Percentiles rank a stretch among this genome's conserved stretches.
Conservation (phyloP, 2,113 vertebrate species). For the Neolamprologus caudopunctatus region DNA sequence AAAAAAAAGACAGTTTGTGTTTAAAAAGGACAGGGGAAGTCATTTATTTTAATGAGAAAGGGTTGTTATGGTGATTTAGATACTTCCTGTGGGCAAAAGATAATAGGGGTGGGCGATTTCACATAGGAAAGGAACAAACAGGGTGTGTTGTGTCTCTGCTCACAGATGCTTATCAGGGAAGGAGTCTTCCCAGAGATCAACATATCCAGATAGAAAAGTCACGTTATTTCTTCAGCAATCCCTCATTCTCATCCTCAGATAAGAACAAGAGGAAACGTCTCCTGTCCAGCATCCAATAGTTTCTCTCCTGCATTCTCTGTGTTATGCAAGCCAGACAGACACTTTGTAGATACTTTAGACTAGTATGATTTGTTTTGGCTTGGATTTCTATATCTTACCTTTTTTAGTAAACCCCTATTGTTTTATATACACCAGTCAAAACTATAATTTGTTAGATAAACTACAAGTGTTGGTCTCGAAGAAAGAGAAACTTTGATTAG, state of each 20-base stretch:
- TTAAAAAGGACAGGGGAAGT: background rate
- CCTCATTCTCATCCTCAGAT: constrained; percentile 46
- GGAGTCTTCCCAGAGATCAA: constrained; percentile 37
- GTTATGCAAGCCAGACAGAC: background rate
- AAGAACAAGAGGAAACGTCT: constrained; percentile 35
- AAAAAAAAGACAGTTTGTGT: background rate
- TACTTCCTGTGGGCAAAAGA: background rate
- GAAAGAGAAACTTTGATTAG: background rate
- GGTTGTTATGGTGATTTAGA: background rate
- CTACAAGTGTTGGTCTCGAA: background rate
- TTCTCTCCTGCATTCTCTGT: background rate
- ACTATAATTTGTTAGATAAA: background rate
- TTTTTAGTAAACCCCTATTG: background rate
- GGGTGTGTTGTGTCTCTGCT: constrained; percentile 55
- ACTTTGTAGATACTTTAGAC: background rate
- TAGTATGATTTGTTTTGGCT: background rate
- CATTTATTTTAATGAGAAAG: background rate
- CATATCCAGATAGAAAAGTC: constrained; percentile 34
- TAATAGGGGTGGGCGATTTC: background rate
- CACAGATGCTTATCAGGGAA: constrained; percentile 44
- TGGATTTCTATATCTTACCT: background rate
- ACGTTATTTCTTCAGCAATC: constrained; percentile 45
- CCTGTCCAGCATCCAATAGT: background rate
- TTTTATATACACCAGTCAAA: background rate
- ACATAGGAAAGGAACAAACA: background rate